These are phyloP conservation scores for Plestiodon gilberti DNA, from an alignment of 2,113 vertebrate species.

Conservation along the genomic window DNA sequence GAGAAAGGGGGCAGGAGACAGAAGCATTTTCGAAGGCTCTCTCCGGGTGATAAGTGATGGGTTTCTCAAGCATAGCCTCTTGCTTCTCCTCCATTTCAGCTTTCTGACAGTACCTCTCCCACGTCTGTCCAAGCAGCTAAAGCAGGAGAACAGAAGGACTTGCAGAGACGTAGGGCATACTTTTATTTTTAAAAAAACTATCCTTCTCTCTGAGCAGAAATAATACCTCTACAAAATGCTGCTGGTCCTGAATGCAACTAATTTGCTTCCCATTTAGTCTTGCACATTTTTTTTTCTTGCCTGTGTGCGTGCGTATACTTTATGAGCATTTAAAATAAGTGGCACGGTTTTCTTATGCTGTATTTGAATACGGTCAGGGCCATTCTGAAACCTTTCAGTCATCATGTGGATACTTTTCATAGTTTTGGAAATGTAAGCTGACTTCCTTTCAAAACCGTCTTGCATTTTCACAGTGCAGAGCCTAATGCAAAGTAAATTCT, in stretches of 20 bases:
- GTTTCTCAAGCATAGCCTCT: background rate
- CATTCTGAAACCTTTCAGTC: background rate
- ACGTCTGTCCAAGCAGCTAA: too few species aligned
- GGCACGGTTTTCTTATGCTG: background rate
- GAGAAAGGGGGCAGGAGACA: too few species aligned
- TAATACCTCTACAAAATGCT: background rate
- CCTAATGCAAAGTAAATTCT: background rate
- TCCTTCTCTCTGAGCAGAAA: background rate
- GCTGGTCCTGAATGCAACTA: background rate
- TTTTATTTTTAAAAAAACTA: background rate
- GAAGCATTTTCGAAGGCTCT: background rate
- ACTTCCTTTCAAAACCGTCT: background rate
- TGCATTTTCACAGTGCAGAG: conserved; percentile 4
- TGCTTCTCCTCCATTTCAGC: background rate
- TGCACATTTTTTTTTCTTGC: background rate
- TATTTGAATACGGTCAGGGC: background rate
- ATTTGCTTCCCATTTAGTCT: background rate
- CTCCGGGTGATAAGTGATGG: background rate
- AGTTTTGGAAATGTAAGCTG: background rate
- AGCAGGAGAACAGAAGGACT: background rate
- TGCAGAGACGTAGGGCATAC: too few species aligned
- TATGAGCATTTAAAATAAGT: background rate
- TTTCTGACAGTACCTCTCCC: background rate
- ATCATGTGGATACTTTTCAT: background rate
- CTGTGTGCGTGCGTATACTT: background rate